Evolutionary conservation across 2,113 vertebrate genomes (phyloP).

Genomic region (Callionymus lyra): DNA sequence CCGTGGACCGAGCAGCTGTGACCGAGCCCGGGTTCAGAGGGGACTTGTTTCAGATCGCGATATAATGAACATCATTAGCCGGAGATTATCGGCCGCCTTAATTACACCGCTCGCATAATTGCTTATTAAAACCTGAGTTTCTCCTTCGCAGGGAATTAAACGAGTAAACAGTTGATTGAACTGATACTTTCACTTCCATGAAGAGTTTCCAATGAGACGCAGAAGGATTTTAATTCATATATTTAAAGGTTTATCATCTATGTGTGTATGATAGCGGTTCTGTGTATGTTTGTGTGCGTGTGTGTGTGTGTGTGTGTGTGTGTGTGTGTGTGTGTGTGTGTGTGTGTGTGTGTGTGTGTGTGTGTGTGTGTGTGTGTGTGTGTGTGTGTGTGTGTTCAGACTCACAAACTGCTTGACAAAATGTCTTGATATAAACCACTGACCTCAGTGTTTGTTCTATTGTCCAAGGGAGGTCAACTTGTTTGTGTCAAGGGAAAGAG

Average conservation of each 20-base stretch:
- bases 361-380: too few species aligned
- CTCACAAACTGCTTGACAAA: too few species aligned
- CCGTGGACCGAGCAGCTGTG: conserved; percentile 27
- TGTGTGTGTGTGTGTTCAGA: too few species aligned
- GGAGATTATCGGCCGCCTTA: conserved; percentile 53
- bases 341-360: too few species aligned
- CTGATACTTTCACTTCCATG: conserved; percentile 57
- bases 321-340: too few species aligned
- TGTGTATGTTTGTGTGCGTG: too few species aligned
- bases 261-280: too few species aligned
- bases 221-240: conserved; percentile 32
- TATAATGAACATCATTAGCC: conserved; percentile 56
- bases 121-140: conserved; percentile 52
- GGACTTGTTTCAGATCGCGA: conserved; percentile 42
- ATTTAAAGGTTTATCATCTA: conserved; percentile 21
- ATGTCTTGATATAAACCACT: too few species aligned
- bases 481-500: too few species aligned
- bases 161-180: conserved; percentile 58
- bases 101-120: conserved; percentile 56
- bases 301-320: too few species aligned
- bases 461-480: too few species aligned
- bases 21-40: conserved; percentile 31
- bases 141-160: conserved; percentile 42
- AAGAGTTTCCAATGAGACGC: conserved; percentile 31
- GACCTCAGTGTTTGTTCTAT: too few species aligned